phyloP scores from a whole-genome alignment of 2,797 vertebrate genomes.

The Phalanger gymnotis region DNA sequence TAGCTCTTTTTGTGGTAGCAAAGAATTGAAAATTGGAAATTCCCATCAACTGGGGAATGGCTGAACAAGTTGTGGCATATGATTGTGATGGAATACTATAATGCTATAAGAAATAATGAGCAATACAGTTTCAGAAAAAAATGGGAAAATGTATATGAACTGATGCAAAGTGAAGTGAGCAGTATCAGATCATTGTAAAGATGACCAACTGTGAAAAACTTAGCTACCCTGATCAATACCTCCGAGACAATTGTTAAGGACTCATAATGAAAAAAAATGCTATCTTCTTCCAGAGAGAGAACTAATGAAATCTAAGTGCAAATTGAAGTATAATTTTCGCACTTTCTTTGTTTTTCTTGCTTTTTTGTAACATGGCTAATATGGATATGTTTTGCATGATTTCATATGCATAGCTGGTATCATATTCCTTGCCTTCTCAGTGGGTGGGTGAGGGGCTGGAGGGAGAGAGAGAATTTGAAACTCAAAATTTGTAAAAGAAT shows the following conservation, averaged over 20 bases:
- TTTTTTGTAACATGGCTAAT: neutral
- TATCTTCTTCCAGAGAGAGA: neutral
- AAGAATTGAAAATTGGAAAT: neutral
- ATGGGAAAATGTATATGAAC: neutral
- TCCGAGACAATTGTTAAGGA: neutral
- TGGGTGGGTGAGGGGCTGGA: neutral
- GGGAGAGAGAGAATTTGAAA: neutral
- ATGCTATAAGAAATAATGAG: neutral
- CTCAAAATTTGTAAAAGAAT: neutral
- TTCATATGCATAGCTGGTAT: neutral
- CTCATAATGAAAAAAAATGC: neutral
- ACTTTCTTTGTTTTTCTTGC: neutral
- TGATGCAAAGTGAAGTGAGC: neutral
- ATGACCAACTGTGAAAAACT: neutral
- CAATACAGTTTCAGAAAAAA: neutral
- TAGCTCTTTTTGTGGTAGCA: neutral
- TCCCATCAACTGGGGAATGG: neutral
- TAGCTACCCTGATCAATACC: neutral
- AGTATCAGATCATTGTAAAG: neutral
- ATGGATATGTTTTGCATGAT: neutral
- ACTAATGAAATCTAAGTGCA: neutral
- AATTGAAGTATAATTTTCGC: neutral
- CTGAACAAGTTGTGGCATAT: neutral
- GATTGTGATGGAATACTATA: neutral
- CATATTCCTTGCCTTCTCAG: neutral